Evolutionary conservation across 2,888 invertebrate genomes (phyloP).

Genomic region (Cryptocephalus primarius): DNA sequence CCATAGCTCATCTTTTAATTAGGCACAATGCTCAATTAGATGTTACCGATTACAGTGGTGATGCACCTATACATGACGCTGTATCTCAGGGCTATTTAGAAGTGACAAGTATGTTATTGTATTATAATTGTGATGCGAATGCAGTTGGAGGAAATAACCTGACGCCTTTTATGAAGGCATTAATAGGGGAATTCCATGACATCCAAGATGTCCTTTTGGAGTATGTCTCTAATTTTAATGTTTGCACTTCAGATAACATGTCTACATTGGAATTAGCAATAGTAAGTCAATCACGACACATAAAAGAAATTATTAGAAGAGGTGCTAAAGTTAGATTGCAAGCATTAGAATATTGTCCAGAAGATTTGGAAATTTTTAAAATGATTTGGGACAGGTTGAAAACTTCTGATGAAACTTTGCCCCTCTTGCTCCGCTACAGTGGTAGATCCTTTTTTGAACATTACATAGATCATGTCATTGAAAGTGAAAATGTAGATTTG

Average conservation of each 20-base stretch:
- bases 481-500: not conserved
- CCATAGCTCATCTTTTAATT: constrained; percentile 14
- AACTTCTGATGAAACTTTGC: not conserved
- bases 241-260: constrained; percentile 9
- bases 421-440: not conserved
- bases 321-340: constrained; percentile 7
- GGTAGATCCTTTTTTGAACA: not conserved
- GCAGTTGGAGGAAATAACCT: constrained; percentile 5
- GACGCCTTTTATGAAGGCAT: constrained; percentile 16
- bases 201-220: constrained; percentile 14
- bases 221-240: constrained; percentile 16
- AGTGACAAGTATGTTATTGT: constrained; percentile 18
- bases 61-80: constrained; percentile 19
- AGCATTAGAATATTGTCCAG: too few relatives aligned
- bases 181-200: constrained; percentile 6
- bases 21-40: constrained; percentile 18
- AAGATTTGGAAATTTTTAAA: not conserved
- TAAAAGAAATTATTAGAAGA: constrained; percentile 12
- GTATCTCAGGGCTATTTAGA: constrained; percentile 12
- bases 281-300: constrained; percentile 9
- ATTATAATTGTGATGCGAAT: constrained; percentile 19
- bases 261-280: constrained; percentile 13
- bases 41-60: constrained; percentile 11
- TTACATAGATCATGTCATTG: not conserved
- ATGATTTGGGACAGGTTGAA: not conserved